phyloP scores from a whole-genome alignment of 2,888 invertebrate species.

The Lypha dubia region DNA sequence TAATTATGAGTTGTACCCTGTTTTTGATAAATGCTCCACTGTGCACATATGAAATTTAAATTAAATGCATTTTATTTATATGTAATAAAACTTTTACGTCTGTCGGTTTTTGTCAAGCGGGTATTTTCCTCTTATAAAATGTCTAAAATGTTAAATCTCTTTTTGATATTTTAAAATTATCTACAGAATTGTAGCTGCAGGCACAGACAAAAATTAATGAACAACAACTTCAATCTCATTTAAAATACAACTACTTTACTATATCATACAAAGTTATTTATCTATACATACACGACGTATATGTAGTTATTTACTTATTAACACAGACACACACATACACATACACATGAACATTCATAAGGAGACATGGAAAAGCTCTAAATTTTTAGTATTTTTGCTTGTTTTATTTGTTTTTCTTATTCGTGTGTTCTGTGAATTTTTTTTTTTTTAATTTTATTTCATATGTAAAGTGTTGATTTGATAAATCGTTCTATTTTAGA shows the following conservation, averaged over 20 bases:
- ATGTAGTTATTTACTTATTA: background rate
- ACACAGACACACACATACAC: background rate
- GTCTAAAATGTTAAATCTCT: background rate
- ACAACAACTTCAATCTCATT: background rate
- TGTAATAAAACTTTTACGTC: background rate
- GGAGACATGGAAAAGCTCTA: background rate
- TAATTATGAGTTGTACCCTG: background rate
- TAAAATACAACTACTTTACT: background rate
- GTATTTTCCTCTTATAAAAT: background rate
- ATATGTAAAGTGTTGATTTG: conserved; percentile 49
- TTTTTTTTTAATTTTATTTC: conserved; percentile 22
- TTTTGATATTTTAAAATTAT: conserved; percentile 8
- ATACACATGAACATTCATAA: background rate
- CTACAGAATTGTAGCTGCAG: background rate
- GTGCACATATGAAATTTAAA: background rate
- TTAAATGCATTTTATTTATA: background rate
- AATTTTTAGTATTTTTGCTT: background rate
- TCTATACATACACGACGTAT: no score
- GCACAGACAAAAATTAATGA: background rate
- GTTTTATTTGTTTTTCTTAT: background rate
- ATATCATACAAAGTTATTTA: background rate
- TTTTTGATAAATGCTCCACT: background rate
- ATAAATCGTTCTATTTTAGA: conserved; percentile 7
- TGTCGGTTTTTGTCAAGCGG: background rate
- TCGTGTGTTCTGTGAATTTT: background rate